Conservation (phyloP, 2,888 invertebrate species). For the Yponomeuta sedellus region DNA sequence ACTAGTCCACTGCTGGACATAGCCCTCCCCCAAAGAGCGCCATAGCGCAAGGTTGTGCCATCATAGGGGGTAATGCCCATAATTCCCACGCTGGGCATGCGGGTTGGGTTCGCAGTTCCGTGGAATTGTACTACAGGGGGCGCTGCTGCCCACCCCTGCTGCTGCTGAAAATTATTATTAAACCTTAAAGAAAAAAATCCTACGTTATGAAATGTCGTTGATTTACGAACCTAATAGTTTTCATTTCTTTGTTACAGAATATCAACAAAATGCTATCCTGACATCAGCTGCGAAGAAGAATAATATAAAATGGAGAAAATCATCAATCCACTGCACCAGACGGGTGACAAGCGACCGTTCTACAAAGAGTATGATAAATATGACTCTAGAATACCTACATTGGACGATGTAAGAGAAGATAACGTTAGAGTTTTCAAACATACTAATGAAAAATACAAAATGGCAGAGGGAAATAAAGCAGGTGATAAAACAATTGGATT, state of each 20-base stretch:
- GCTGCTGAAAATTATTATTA: no score
- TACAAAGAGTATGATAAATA: slow-evolving; percentile 25
- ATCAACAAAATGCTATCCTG: slow-evolving; percentile 19
- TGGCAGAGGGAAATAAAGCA: slow-evolving; percentile 25
- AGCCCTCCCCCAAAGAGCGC: no score
- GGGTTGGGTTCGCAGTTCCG: no score
- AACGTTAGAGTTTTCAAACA: slow-evolving; percentile 21
- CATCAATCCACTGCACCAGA: slow-evolving; percentile 13
- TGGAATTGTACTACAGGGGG: no score
- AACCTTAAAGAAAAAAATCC: no score
- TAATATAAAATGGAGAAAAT: slow-evolving; percentile 30
- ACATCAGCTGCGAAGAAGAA: slow-evolving; percentile 18
- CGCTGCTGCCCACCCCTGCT: no score
- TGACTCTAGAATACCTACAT: slow-evolving; percentile 44
- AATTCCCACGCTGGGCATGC: no score
- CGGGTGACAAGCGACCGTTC: slow-evolving; percentile 21
- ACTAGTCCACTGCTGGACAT: no score
- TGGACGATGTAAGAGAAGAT: slow-evolving; percentile 34
- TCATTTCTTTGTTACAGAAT: slow-evolving; percentile 33
- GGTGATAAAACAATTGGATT: background rate
- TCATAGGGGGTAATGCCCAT: no score
- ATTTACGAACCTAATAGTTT: slow-evolving; percentile 7
- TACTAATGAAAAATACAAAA: slow-evolving; percentile 23
- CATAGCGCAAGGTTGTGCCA: no score
- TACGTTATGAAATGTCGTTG: no score